These are phyloP conservation scores for Tenodera sinensis DNA, from an alignment of 2,888 invertebrate genomes.

Conservation along the genomic window DNA sequence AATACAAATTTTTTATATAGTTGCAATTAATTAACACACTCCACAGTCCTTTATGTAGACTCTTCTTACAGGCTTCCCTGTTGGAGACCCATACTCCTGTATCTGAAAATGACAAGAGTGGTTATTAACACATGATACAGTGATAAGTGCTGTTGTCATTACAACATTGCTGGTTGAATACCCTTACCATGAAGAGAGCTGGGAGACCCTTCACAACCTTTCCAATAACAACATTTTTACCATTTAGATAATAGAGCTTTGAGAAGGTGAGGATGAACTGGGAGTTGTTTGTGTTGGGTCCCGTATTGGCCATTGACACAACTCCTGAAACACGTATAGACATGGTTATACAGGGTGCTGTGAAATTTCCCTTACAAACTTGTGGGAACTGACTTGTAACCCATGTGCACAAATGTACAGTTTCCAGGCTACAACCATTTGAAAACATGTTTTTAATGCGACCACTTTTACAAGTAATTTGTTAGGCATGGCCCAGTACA, in stretches of 20 bases:
- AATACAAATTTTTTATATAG: too few species aligned
- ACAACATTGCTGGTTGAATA: too few species aligned
- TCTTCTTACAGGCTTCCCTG: conserved; percentile 19
- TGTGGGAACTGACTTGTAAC: too few species aligned
- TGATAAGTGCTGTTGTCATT: too few species aligned
- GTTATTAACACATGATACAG: too few species aligned
- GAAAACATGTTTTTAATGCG: too few species aligned
- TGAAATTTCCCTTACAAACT: too few species aligned
- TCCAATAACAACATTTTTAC: conserved; percentile 55
- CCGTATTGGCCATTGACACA: conserved; percentile 50
- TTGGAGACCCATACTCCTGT: conserved; percentile 24
- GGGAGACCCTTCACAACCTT: conserved; percentile 46
- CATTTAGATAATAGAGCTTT: conserved; percentile 51
- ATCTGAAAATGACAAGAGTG: conserved; percentile 13
- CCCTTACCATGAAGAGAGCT: conserved; percentile 35
- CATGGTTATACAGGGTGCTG: too few species aligned
- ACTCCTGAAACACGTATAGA: conserved; percentile 40
- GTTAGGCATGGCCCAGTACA: too few species aligned
- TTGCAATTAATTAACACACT: neutral
- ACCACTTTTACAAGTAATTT: too few species aligned
- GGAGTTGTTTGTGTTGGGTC: conserved; percentile 49
- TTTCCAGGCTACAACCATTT: too few species aligned
- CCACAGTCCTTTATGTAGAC: conserved; percentile 28
- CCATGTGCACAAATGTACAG: too few species aligned
- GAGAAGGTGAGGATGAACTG: conserved; percentile 59